Base-by-base conservation (phyloP, 2,888 invertebrate species). In the Stenodema calcarata region DNA sequence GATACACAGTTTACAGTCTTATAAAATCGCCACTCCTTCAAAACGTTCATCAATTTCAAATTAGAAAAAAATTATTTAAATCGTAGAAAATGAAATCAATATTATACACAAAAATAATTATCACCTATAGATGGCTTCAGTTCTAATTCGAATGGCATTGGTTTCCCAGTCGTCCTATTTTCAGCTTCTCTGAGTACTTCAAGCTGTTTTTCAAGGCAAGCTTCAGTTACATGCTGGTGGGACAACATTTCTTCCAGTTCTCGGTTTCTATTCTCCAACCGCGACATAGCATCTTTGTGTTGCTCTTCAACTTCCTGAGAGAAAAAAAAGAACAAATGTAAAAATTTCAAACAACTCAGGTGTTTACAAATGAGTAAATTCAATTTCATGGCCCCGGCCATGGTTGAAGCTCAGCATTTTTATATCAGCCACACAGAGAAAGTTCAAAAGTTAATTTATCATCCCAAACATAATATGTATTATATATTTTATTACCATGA, bases 201-300 rank as follows among this genome's bases (percentile, higher is more conserved):
- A 9, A 87, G 50, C 14, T 87, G 87, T 47, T 87, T 86, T 70
- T 86, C 87, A 23, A 87, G 81, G 79, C 79, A 78, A 18, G 86
- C 87, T 41, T 79, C 83, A 14, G 83, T 86, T 0, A 79, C 84
- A 62, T 87, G 84, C 35, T 85, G 83, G 18, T 91, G 91, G 87
- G 91, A 92, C 86, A 93, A 90, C 89, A 93, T 92, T 89, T 92
- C 92, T 87, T 91, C 91, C 88, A 92, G 91, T 89, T 92, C 92
- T 88, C 92, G 92, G 88, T 93, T 92, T 90, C 93, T 92, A 86
- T 92, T 92, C 87, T 92, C 92, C 87, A 94, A 90, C 89, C 92
- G 92, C 88, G 92, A 92, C 44, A 92, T 90, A 85, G 93, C 91
- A 89, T 93, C 93, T 90, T 92, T 90, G 88, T 92, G 91, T 88